Base-by-base conservation (phyloP, 1,140 invertebrate genomes). In the Lanistes nyassanus region DNA sequence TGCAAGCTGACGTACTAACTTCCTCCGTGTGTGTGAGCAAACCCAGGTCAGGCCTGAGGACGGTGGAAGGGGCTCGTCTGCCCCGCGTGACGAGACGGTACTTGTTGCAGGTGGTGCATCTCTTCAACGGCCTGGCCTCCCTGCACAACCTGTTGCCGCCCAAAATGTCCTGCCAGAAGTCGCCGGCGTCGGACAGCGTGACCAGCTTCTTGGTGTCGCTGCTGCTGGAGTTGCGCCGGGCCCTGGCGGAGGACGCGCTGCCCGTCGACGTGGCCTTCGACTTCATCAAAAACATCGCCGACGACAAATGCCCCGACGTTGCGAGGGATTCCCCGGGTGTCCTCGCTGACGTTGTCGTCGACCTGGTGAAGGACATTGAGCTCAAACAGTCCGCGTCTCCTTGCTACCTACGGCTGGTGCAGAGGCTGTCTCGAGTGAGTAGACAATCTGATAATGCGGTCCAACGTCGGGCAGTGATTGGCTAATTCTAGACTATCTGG, bases 281-380 rank as follows among this genome's bases (percentile, higher is more conserved):
- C 1, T 67, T 67, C 37, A 23, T 67, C 19, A 23, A n/a, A 5
- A 6, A 36, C 6, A 37, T 67, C 23, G 65, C 65, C 23, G 21
- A 16, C 37, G 36, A 67, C 36, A 16, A 23, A 39, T 42, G 34
- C 42, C 34, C 65, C 3, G 11, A 7, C 19, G 34, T 19, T 4
- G 37, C 37, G 9, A 67, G 21, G 36, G 21, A 23, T 23, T 23
- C 31, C 65, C 9, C 65, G 13, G n/a, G 26, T 0, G 36, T 1
- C 4, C 65, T 67, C 36, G 39, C 9, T 9, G 2, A 67, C 36
- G 37, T 67, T 19, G 42, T 67, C 65, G 4, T 67, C 36, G 26
- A 7, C 13, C 4, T 67, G 29, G 65, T 67, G 65, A 36, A 67
- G 65, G 65, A 67, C 37, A 67, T 67, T 37, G 65, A 67, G 5